A percentile compares a stretch with the other conserved stretches of the same genome.
phyloP scores from a whole-genome alignment of 2,888 invertebrate genomes.

The Clanis bilineata region DNA sequence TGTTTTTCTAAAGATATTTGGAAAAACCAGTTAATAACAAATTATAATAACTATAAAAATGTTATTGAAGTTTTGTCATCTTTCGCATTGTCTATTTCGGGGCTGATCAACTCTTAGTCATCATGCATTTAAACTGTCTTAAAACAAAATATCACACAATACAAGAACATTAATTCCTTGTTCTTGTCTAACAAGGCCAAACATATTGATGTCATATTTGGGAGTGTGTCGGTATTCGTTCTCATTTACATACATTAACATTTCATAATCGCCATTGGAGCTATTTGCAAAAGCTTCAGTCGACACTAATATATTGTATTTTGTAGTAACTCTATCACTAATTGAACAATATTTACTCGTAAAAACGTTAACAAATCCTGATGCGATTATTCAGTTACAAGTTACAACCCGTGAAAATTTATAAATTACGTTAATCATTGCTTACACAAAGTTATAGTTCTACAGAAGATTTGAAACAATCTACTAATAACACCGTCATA shows the following conservation, averaged over 20 bases:
- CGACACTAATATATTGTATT: too few species aligned
- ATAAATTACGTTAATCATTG: too few species aligned
- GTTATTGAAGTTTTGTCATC: background rate
- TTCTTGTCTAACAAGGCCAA: background rate
- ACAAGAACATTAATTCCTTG: background rate
- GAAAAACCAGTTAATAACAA: background rate
- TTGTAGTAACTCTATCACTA: too few species aligned
- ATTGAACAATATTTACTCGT: too few species aligned
- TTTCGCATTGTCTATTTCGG: background rate
- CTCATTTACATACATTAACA: background rate
- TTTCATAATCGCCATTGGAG: background rate
- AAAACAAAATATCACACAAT: background rate
- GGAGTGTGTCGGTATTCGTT: constrained; percentile 1
- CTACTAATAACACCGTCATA: too few species aligned
- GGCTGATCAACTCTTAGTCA: background rate
- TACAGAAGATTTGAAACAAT: too few species aligned
- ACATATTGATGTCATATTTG: constrained; percentile 4
- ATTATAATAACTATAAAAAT: background rate
- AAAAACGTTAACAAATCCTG: too few species aligned
- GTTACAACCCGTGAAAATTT: too few species aligned
- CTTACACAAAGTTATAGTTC: too few species aligned
- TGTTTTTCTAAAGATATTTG: too few species aligned
- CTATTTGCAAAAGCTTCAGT: background rate
- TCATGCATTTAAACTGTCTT: background rate
- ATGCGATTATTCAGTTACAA: too few species aligned